Evolutionary conservation across 2,113 vertebrate genomes (phyloP).

Genomic region (Peromyscus maniculatus): DNA sequence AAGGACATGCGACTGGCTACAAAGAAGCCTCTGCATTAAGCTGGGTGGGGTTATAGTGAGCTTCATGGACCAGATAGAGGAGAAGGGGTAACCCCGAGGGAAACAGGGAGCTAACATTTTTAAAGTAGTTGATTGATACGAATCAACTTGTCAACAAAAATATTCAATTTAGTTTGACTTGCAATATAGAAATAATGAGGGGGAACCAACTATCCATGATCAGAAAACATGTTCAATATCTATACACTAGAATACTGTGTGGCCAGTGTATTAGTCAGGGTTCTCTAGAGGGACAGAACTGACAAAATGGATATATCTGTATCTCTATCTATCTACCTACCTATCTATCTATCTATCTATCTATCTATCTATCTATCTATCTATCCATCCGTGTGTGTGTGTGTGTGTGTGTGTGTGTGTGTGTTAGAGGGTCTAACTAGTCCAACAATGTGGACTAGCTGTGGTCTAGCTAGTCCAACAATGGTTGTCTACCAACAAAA

Average conservation of each 20-base stretch:
- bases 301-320: too few relatives aligned
- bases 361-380: not conserved
- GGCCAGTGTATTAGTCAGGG: not conserved
- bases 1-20: not conserved
- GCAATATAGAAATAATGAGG: not conserved
- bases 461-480: not conserved
- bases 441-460: not conserved
- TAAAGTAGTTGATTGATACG: constrained; percentile 7
- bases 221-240: not conserved
- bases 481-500: not conserved
- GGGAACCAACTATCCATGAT: not conserved
- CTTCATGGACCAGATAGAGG: not conserved
- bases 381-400: too few relatives aligned
- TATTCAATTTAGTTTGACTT: not conserved
- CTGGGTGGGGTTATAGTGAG: not conserved
- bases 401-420: too few relatives aligned
- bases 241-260: not conserved
- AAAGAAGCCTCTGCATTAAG: not conserved
- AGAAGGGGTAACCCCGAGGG: not conserved
- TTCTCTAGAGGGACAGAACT: not conserved
- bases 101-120: not conserved
- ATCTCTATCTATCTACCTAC: not conserved
- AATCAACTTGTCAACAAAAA: constrained; percentile 45
- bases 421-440: not conserved
- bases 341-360: too few relatives aligned